Evolutionary conservation across 2,888 invertebrate genomes (phyloP).

Genomic region (Leptodirus hochenwartii): DNA sequence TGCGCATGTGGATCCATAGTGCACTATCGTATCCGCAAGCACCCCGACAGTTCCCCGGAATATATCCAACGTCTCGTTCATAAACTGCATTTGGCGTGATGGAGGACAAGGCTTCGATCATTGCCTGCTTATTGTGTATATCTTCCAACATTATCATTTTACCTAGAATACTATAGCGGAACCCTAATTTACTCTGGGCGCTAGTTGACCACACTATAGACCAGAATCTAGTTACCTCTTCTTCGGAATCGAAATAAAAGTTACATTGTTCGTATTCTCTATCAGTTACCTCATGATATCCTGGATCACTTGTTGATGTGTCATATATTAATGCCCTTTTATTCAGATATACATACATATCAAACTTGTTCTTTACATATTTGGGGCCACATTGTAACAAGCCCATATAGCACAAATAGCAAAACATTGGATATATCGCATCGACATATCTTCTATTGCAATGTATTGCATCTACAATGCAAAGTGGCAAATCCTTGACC

Average conservation of each 20-base stretch:
- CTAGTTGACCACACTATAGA: conserved; percentile 47
- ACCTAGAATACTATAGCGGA: conserved; percentile 18
- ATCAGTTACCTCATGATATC: conserved; percentile 40
- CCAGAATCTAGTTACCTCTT: conserved; percentile 47
- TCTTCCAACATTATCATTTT: conserved; percentile 29
- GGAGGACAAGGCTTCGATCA: conserved; percentile 28
- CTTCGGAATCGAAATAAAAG: conserved; percentile 34
- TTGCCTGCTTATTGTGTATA: conserved; percentile 27
- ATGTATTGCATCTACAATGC: conserved; percentile 32
- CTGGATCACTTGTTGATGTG: conserved; percentile 41
- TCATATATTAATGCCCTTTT: conserved; percentile 21
- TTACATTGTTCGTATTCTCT: conserved; percentile 34
- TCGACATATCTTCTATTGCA: conserved; percentile 38
- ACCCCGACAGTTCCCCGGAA: conserved; percentile 55
- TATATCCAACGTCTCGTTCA: conserved; percentile 32
- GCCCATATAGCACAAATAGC: conserved; percentile 45
- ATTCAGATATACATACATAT: conserved; percentile 1
- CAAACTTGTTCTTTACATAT: no score
- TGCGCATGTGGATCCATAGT: conserved; percentile 43
- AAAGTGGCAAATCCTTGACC: conserved; percentile 37
- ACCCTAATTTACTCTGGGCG: conserved; percentile 43
- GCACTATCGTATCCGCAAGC: conserved; percentile 56
- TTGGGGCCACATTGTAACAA: conserved; percentile 49
- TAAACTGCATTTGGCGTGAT: conserved; percentile 28
- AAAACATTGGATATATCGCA: conserved; percentile 34